phyloP scores from a whole-genome alignment of 2,797 vertebrate genomes.

The Oceanodroma leucorhoa region DNA sequence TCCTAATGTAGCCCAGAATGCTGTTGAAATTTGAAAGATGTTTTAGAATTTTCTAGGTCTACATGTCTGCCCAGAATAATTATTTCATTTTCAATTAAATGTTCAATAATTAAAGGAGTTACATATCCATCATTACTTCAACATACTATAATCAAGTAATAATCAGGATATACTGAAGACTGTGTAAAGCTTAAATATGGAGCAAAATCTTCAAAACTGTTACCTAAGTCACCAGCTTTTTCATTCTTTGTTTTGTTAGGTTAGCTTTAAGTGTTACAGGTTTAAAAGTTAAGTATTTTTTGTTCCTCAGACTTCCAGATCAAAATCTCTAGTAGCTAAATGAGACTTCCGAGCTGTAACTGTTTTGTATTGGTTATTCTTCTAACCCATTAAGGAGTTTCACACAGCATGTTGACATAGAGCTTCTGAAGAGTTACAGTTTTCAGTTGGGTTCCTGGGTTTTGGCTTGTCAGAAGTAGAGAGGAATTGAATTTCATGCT shows the following conservation, averaged over 20 bases:
- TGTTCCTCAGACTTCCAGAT: neutral
- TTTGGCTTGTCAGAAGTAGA: neutral
- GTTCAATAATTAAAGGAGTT: neutral
- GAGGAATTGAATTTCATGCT: neutral
- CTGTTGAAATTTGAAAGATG: neutral
- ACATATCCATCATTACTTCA: neutral
- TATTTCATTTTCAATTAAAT: neutral
- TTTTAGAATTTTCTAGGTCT: neutral
- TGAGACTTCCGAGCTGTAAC: neutral
- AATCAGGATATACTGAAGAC: neutral
- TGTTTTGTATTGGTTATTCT: neutral
- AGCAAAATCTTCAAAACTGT: neutral
- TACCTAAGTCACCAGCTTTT: neutral
- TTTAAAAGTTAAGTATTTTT: neutral
- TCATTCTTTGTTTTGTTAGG: neutral
- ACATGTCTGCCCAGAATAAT: neutral
- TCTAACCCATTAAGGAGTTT: neutral
- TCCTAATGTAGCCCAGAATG: neutral
- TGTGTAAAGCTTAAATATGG: neutral
- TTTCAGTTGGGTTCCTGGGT: neutral
- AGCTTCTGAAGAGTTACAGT: neutral
- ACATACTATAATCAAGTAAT: neutral
- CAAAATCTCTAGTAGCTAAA: neutral
- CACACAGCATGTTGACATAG: neutral
- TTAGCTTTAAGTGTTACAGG: neutral